Percentiles rank a stretch among this genome's conserved stretches.
phyloP scores from a whole-genome alignment of 2,113 vertebrate genomes.

The Anolis carolinensis region DNA sequence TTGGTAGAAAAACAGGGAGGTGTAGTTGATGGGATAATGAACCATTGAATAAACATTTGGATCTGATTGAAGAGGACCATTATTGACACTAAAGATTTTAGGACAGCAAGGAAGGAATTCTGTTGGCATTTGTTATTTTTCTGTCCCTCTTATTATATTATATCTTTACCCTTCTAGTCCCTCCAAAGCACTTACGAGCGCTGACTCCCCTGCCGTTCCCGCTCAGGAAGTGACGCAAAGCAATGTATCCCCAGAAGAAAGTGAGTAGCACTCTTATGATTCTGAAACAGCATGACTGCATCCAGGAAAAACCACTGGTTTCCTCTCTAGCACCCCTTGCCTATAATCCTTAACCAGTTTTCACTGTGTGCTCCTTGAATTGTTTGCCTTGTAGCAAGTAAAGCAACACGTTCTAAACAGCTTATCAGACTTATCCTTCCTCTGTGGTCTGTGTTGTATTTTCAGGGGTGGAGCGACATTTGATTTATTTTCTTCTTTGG shows the following conservation, averaged over 20 bases:
- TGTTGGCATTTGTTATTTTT: too few relatives aligned
- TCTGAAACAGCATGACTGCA: background rate
- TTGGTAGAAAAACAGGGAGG: too few relatives aligned
- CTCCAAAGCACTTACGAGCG: background rate
- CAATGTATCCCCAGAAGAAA: background rate
- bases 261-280: background rate
- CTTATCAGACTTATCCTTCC: background rate
- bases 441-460: background rate
- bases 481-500: background rate
- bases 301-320: background rate
- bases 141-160: background rate
- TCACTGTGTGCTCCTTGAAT: background rate
- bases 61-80: accelerated
- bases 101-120: background rate
- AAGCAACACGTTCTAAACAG: background rate
- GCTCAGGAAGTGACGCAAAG: slow-evolving; percentile 21
- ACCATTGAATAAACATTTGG: slow-evolving; percentile 13
- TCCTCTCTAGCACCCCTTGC: background rate
- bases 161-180: background rate
- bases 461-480: background rate
- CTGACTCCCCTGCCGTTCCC: background rate
- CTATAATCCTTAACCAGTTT: background rate
- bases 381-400: background rate
- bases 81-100: background rate
- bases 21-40: background rate